Evolutionary conservation across 2,888 invertebrate genomes (phyloP), one percentile per base, ranked within the genome.

Genomic region (Torymus tubicola): DNA sequence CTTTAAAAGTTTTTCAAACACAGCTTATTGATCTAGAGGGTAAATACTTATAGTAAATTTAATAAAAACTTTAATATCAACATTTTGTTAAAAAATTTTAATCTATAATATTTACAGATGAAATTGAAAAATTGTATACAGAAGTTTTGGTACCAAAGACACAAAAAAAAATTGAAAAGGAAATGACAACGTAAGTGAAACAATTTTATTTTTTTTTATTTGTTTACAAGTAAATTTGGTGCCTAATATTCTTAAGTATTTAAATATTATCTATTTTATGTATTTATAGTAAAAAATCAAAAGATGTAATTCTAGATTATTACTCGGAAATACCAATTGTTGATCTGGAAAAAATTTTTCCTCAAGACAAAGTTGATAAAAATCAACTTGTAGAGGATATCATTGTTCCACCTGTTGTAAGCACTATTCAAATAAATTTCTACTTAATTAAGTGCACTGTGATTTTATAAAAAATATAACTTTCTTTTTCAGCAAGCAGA

Each of bases 1-100:
- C 53, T 18, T 16, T 75, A 68, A 68, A 24, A 61, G 53, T 75
- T 53, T 68, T 68, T 68, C 52, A 60, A 21, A 21, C 60, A 0
- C 67, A 75, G 31, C 12, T 61, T 10, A 10, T 14, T n/a, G 5
- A 52, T 14, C 24, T 75, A 11, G 31, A 53, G 52, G 68, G 75
- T 75, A 42, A 16, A 31, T 31, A 31, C 5, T 57, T 12, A 14
- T 11, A 58, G 21, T 24, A 68, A 53, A 53, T 42, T 52, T 14
- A 18, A 67, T 50, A 4, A 55, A 12, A 31, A 18, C 24, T 68
- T 53, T 24, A 68, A 10, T 2, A 3, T 50, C 50, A 16, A 52
- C 4, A 13, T 10, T 16, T 16, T 31, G 5, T 5, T 64, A 1
- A 2, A n/a, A 31, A 31, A n/a, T 42, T 64, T 13, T 65, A 10